Evolutionary conservation across 1,140 invertebrate species (phyloP), one percentile per base, ranked within the genome.

Genomic region (Nixonia krombeini): DNA sequence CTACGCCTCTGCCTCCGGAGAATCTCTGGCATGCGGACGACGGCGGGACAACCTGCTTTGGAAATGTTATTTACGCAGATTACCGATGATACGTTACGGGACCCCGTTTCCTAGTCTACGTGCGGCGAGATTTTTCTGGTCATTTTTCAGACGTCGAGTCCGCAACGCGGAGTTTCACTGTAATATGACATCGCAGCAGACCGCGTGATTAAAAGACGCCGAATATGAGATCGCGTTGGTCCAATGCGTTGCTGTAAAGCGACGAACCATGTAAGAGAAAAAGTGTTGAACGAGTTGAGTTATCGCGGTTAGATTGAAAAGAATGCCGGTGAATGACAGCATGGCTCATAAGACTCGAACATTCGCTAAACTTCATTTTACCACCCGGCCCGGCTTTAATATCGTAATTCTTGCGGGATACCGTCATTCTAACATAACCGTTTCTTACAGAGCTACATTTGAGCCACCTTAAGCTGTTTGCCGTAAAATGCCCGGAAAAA

Each of bases 361-460:
- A 42, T 29, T 37, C 52, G 42, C 37, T 52, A 35, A 58, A 63
- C 49, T 59, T 53, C 42, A 52, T 15, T 38, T 44, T 58, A 21
- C 52, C 35, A 17, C 16, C 13, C 7, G 18, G 26, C 52, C 38
- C 31, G 57, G 57, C 26, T 68, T 57, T 68, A 62, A 68, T 62
- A 57, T 53, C 33, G 59, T 68, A 61, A 68, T 68, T 61, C 52
- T 57, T 61, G 37, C 15, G 31, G 47, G 49, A 68, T 68, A 44
- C 26, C 52, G 53, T 62, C 52, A 62, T 68, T 62, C 47, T 35
- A 50, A 44, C 57, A 68, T 62, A 68, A 62, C 65, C 65, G 42
- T 62, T 68, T 52, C 51, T 67, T 56, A 46, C 45, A 56, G 61
- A 67, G 57, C 52, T 62, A 68, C 21, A 44, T 52, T 62, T 68